These are phyloP conservation scores for Listronotus bonariensis DNA, from an alignment of 1,140 invertebrate species.

Conservation along the genomic window DNA sequence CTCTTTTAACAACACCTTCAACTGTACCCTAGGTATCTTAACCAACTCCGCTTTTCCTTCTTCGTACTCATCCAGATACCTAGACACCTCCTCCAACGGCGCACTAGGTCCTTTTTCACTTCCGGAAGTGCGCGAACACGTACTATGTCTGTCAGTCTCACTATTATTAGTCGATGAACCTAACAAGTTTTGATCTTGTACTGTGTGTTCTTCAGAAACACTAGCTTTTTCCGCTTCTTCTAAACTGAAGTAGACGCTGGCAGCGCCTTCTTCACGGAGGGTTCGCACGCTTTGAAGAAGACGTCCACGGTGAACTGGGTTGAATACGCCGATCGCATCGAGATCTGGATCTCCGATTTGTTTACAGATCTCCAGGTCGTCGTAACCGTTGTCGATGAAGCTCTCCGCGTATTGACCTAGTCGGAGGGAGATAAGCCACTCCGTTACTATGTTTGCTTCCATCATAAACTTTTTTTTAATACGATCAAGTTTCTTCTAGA, in stretches of 20 bases:
- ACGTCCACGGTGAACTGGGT: conserved; percentile 76
- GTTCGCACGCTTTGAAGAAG: conserved; percentile 84
- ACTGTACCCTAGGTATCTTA: conserved; percentile 77
- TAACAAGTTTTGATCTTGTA: conserved; percentile 55
- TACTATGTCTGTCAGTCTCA: conserved; percentile 58
- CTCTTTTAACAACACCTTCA: conserved; percentile 77
- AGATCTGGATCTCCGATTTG: conserved; percentile 93
- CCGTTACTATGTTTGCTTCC: conserved; percentile 81
- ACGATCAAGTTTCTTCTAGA: not conserved
- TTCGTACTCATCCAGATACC: conserved; percentile 80
- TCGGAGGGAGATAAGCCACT: conserved; percentile 90
- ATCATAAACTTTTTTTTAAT: conserved; percentile 27
- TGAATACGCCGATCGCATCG: conserved; percentile 91
- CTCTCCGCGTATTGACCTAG: conserved; percentile 89
- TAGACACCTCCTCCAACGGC: conserved; percentile 59
- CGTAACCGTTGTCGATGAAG: conserved; percentile 95
- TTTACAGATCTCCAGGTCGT: conserved; percentile 95
- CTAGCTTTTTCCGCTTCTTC: conserved; percentile 66
- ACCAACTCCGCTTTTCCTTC: conserved; percentile 82
- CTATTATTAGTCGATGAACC: conserved; percentile 57
- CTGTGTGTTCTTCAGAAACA: not conserved
- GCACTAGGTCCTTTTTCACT: conserved; percentile 24
- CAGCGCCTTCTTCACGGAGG: conserved; percentile 87
- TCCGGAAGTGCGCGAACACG: conserved; percentile 54
- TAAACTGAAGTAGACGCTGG: conserved; percentile 89